Base-by-base conservation (phyloP, 2,113 vertebrate genomes). In the Cettia cetti region DNA sequence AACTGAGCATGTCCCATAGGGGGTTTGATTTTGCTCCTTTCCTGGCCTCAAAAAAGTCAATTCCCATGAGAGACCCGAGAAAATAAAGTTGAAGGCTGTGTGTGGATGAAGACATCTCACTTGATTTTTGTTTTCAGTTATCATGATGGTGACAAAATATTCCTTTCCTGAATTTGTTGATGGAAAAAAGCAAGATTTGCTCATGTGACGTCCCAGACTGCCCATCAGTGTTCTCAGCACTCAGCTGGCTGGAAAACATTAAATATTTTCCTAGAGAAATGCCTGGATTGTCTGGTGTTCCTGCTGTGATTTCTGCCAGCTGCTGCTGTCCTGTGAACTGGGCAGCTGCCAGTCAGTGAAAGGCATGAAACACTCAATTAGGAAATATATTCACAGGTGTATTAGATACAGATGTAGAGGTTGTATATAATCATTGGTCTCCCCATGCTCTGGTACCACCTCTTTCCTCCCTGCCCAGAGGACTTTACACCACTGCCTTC, bases 341-440 rank as follows among this genome's bases (percentile, higher is more conserved):
- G n/a, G 33, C 63, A 91, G 44, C 44, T 86, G 68, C 65, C 61
- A 92, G 2, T 45, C 54, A 37, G 4, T 12, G 17, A 59, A 71
- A 88, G 45, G 63, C 26, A 27, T 7, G 18, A 61, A 90, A 54
- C 12, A 28, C 10, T 17, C 44, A 31, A 0, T 33, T 18, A 68
- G 61, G 76, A 75, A 69, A 69, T n/a, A 24, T 2, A 30, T 39
- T n/a, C 42, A 35, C 9, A 31, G 21, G 4, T 42, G 35, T 10
- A 6, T 1, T 1, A 28, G 31, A 30, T 14, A 16, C 2, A 24
- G 31, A 37, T 5, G 7, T 0, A 30, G 24, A 86, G 13, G 6
- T 60, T 56, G 6, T 42, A 6, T 10, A 30, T 9, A 63, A 57
- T 15, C 52, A 57, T 42, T 49, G 17, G 3, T 74, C n/a, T 80